phyloP scores from a whole-genome alignment of 1,140 invertebrate species.

The Zaprionus capensis region DNA sequence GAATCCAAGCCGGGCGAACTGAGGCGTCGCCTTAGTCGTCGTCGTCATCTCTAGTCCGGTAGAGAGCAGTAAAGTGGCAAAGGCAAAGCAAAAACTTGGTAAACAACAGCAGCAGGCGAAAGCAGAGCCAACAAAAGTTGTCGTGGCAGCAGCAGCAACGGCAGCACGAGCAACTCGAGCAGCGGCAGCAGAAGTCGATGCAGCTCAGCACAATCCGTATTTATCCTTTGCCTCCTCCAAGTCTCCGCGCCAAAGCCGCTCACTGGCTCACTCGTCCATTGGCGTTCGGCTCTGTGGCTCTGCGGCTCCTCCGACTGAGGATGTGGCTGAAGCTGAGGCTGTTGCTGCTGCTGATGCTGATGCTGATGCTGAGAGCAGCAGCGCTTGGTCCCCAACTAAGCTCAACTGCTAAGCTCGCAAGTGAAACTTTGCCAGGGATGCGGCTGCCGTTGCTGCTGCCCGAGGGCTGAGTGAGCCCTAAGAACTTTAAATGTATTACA shows the following conservation, averaged over 20 bases:
- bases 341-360: conserved; percentile 13
- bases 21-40: conserved; percentile 8
- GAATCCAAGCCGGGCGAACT: conserved; percentile 35
- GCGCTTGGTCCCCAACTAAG: conserved; percentile 27
- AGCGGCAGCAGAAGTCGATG: conserved; percentile 62
- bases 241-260: conserved; percentile 33
- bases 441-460: conserved; percentile 13
- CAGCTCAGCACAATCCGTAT: conserved; percentile 73
- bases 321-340: conserved; percentile 15
- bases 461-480: conserved; percentile 39
- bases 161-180: conserved; percentile 30
- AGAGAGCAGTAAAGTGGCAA: conserved; percentile 59
- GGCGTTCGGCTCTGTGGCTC: conserved; percentile 10
- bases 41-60: conserved; percentile 12
- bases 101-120: conserved; percentile 57
- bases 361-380: neutral
- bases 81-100: conserved; percentile 68
- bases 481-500: conserved; percentile 70
- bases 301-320: neutral
- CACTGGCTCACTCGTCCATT: conserved; percentile 32
- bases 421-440: conserved; percentile 44
- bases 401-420: conserved; percentile 46
- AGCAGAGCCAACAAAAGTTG: conserved; percentile 56
- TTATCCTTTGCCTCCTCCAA: conserved; percentile 60
- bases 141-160: conserved; percentile 20